These are phyloP conservation scores for Sinocyclocheilus grahami DNA, from an alignment of 2,113 vertebrate species.

Conservation along the genomic window DNA sequence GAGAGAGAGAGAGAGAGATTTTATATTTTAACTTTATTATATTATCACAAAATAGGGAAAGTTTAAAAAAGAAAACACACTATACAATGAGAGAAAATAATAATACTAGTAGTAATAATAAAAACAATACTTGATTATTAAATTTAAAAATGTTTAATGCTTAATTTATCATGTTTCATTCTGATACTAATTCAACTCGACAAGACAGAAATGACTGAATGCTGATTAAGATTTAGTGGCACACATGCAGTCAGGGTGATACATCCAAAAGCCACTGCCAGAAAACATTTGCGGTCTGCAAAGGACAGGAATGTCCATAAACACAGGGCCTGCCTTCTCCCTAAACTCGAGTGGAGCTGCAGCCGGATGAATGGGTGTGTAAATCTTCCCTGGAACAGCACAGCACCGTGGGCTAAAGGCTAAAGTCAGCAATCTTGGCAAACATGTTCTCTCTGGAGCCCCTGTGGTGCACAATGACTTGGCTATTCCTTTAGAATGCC, in stretches of 20 bases:
- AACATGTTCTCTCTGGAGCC: slow-evolving; percentile 40
- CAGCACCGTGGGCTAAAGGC: slow-evolving; percentile 35
- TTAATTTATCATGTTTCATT: neutral
- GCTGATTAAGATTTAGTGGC: neutral
- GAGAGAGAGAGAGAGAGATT: slow-evolving; percentile 47
- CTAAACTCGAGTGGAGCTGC: neutral
- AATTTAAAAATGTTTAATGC: too few relatives aligned
- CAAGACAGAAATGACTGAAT: neutral
- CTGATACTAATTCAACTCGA: neutral
- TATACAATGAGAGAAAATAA: neutral
- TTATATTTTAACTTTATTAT: too few relatives aligned
- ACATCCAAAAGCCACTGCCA: slow-evolving; percentile 27
- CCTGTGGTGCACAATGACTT: slow-evolving; percentile 23
- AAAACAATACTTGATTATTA: too few relatives aligned
- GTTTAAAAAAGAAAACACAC: too few relatives aligned
- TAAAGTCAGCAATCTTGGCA: slow-evolving; percentile 31
- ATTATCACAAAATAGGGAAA: too few relatives aligned
- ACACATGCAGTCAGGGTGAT: slow-evolving; percentile 18
- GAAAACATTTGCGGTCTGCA: slow-evolving; percentile 33
- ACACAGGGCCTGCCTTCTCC: slow-evolving; percentile 40
- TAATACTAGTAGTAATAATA: neutral
- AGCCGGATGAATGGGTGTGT: too few relatives aligned
- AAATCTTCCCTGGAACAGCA: slow-evolving; percentile 28
- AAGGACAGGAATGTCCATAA: slow-evolving; percentile 45
- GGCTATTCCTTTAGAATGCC: slow-evolving; percentile 21